Conservation (phyloP, 2,113 vertebrate species). For the Trachemys scripta region DNA sequence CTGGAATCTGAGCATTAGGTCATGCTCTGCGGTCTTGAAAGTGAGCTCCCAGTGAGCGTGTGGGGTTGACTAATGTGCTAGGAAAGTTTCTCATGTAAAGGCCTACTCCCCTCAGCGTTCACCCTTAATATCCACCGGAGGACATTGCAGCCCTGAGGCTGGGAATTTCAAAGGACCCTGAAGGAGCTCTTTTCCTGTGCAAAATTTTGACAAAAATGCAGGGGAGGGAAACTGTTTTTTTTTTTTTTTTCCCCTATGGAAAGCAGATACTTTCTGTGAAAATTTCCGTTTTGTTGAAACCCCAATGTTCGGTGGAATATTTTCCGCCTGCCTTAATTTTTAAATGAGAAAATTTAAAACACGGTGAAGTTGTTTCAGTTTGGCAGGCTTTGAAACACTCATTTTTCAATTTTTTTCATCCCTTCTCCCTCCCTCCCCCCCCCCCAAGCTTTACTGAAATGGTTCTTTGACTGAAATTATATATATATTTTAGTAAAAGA, state of each 20-base stretch:
- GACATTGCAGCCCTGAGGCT: background rate
- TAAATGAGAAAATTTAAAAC: background rate
- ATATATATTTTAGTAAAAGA: background rate
- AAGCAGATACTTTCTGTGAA: background rate
- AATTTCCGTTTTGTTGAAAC: background rate
- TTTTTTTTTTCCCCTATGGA: background rate
- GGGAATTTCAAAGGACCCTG: background rate
- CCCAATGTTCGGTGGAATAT: background rate
- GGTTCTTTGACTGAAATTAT: background rate
- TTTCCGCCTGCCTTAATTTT: background rate
- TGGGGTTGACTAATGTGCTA: background rate
- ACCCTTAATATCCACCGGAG: background rate
- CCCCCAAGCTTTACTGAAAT: background rate
- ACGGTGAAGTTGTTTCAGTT: background rate
- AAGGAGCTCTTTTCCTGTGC: background rate
- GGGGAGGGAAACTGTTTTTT: background rate
- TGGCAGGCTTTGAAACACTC: background rate
- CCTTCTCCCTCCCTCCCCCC: background rate
- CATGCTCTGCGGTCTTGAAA: background rate
- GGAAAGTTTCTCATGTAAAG: background rate
- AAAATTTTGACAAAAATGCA: background rate
- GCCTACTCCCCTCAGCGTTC: background rate
- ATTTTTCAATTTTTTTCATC: background rate
- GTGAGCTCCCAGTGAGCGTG: background rate
- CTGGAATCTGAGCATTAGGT: accelerated